A percentile compares a stretch with the other conserved stretches of the same genome.
Conservation (phyloP, 2,113 vertebrate genomes). For the Pandion haliaetus region DNA sequence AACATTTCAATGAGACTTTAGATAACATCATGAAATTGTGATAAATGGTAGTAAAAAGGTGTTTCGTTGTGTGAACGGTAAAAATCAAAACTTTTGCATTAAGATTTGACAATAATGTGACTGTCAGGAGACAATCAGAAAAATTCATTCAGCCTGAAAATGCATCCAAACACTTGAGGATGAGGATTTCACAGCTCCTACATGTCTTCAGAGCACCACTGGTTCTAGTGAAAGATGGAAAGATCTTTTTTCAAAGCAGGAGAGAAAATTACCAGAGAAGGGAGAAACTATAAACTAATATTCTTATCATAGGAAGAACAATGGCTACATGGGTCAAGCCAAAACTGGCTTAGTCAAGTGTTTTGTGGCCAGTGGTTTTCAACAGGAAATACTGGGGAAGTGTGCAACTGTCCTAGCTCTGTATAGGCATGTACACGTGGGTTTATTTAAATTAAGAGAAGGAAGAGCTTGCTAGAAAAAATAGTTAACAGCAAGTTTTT, state of each 20-base stretch:
- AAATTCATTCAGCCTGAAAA: not conserved
- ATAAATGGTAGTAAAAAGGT: not conserved
- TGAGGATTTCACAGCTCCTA: not conserved
- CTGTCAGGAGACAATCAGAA: not conserved
- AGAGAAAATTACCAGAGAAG: not conserved
- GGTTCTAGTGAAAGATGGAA: not conserved
- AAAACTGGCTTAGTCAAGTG: not conserved
- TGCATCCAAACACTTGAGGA: not conserved
- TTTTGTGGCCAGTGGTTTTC: not conserved
- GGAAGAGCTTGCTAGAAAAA: not conserved
- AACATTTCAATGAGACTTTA: not conserved
- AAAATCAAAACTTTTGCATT: not conserved
- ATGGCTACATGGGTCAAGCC: not conserved
- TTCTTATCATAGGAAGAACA: not conserved
- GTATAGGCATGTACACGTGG: fast-evolving
- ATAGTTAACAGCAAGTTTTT: not conserved
- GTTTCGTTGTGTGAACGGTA: not conserved
- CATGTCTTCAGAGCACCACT: not conserved
- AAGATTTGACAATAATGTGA: not conserved
- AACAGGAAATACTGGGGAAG: not conserved
- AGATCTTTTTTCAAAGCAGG: not conserved
- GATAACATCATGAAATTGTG: not conserved
- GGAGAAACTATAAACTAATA: not conserved
- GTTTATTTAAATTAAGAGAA: not conserved
- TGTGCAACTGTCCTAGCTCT: not conserved